A percentile compares a stretch with the other conserved stretches of the same genome.
Conservation (phyloP, 2,888 invertebrate genomes). For the Hetaerina titia region DNA sequence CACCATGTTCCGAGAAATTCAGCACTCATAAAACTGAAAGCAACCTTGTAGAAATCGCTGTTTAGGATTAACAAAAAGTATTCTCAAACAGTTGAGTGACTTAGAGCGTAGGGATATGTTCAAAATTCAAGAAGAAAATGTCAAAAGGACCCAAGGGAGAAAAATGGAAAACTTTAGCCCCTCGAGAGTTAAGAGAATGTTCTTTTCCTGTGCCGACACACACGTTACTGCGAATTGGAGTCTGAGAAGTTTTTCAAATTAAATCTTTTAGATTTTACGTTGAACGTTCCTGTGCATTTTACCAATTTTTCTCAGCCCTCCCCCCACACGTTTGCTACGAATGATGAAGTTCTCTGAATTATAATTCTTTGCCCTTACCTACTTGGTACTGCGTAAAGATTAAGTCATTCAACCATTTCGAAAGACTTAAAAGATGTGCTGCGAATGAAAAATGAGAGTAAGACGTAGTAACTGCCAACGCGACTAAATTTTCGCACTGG, state of each 20-base stretch:
- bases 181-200: not conserved
- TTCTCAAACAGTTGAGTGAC: no score
- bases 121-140: not conserved
- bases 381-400: not conserved
- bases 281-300: not conserved
- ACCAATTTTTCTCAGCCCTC: not conserved
- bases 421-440: not conserved
- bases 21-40: no score
- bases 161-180: not conserved
- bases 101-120: no score
- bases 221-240: not conserved
- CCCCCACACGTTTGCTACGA: not conserved
- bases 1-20: no score
- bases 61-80: no score
- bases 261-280: not conserved
- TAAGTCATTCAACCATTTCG: not conserved
- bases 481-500: not conserved
- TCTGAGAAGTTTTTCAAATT: no score
- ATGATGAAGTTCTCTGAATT: not conserved
- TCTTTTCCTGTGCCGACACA: no score
- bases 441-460: not conserved
- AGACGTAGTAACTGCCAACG: not conserved
- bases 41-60: no score
- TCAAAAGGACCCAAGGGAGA: not conserved
- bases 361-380: not conserved